Evolutionary conservation across 2,797 vertebrate genomes (phyloP), one percentile per base, ranked within the genome.

Genomic region (Amphiprion clarkii): DNA sequence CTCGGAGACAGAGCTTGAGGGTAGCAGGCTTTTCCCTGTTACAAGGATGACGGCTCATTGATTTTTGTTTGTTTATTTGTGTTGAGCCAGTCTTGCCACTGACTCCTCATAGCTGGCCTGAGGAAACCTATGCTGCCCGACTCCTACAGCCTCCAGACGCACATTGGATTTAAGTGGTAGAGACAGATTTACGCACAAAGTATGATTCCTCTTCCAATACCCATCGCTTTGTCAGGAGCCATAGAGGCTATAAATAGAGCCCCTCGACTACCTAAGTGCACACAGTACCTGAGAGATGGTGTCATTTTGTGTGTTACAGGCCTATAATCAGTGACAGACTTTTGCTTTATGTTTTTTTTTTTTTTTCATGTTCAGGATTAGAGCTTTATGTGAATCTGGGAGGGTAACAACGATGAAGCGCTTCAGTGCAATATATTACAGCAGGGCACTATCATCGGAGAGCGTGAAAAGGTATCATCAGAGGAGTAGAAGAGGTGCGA

Each of bases 401-500:
- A 66, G 62, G 55, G 63, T 52, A 64, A 67, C 71, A 79, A 60
- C 69, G 79, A 75, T 21, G 71, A 55, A 42, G 49, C 2, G 16
- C 68, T 36, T 2, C 61, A 36, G 44, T 27, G 62, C 4, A n/a
- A 31, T 52, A 49, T 25, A 67, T 60, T 51, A 57, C 57, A 67
- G 61, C 42, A 23, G 6, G n/a, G 36, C 60, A 25, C 69, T 62
- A 12, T 71, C 64, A 69, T 72, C 74, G 51, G 36, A 63, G 60
- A 40, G 39, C 19, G 56, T 76, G 64, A 84, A 78, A 69, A 77
- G 69, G 66, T 46, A 36, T 74, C 66, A 74, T 81, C 66, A 74
- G 60, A 69, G 83, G 54, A 40, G 27, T 52, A 65, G 72, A 49
- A 79, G 60, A 77, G 61, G 67, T 57, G 4, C 27, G 53, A 65